Percentiles rank a stretch among this genome's conserved stretches.
Conservation (phyloP, 2,797 vertebrate species). For the Tinamus major region DNA sequence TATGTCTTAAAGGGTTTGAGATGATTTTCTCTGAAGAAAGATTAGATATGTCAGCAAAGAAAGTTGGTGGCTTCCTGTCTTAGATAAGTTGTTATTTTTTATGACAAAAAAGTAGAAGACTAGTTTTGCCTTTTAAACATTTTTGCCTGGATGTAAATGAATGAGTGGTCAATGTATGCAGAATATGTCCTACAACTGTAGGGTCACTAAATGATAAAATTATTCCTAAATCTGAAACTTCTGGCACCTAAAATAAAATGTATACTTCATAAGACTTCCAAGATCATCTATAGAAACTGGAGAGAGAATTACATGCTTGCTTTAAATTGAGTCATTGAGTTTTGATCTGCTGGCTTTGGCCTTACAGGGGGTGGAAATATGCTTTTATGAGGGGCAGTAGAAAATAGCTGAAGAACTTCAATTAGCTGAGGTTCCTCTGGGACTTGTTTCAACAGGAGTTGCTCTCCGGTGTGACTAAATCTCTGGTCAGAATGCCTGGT, state of each 20-base stretch:
- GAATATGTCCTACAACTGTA: neutral
- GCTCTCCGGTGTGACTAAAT: neutral
- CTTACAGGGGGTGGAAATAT: neutral
- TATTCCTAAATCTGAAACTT: neutral
- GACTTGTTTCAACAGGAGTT: constrained; percentile 7
- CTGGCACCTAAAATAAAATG: neutral
- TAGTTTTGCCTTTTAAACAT: neutral
- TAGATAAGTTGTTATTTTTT: neutral
- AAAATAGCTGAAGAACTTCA: neutral
- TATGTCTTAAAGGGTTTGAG: neutral
- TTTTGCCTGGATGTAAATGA: neutral
- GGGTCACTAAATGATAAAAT: neutral
- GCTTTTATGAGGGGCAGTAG: neutral
- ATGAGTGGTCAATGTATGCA: neutral
- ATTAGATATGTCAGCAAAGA: neutral
- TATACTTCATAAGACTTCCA: neutral
- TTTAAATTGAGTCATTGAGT: neutral
- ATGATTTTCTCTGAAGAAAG: neutral
- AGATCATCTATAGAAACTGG: neutral
- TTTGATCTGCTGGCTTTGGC: neutral
- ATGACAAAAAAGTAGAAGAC: neutral
- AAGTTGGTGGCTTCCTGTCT: neutral
- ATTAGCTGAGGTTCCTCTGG: neutral
- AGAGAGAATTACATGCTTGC: neutral
- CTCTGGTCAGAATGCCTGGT: neutral